Conservation (phyloP, 1,140 invertebrate species). For the Anoplolepis gracilipes region DNA sequence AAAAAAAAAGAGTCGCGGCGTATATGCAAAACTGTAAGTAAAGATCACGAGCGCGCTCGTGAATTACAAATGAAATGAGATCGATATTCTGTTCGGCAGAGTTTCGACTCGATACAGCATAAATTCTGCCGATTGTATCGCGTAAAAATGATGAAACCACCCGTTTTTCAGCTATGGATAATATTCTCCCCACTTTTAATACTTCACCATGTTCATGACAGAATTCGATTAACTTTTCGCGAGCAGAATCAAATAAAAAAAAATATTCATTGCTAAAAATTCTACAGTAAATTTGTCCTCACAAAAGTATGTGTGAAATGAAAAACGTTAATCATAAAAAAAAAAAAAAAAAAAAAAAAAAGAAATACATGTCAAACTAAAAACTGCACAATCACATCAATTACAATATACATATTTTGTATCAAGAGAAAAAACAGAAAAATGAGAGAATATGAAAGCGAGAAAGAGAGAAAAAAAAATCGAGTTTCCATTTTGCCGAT, state of each 20-base stretch:
- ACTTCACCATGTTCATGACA: not conserved
- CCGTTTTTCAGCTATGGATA: not conserved
- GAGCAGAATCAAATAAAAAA: not conserved
- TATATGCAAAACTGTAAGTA: not conserved
- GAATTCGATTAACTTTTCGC: not conserved
- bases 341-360: not conserved
- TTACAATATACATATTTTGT: not conserved
- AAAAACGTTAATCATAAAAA: not conserved
- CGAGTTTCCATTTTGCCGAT: not conserved
- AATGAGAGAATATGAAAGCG: not conserved
- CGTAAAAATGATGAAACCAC: not conserved
- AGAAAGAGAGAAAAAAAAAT: no score
- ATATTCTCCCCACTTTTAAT: slow-evolving; percentile 8
- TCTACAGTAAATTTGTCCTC: not conserved
- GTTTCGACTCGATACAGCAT: not conserved
- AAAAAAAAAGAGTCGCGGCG: not conserved
- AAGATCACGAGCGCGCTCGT: slow-evolving; percentile 7
- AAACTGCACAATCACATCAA: not conserved
- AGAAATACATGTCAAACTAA: not conserved
- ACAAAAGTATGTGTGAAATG: not conserved
- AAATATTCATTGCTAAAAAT: not conserved
- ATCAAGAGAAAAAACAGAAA: not conserved
- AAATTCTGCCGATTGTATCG: not conserved
- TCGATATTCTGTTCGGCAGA: not conserved
- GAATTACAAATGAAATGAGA: slow-evolving; percentile 40